These are phyloP conservation scores for Electrona antarctica DNA, from an alignment of 2,113 vertebrate genomes.

Conservation along the genomic window DNA sequence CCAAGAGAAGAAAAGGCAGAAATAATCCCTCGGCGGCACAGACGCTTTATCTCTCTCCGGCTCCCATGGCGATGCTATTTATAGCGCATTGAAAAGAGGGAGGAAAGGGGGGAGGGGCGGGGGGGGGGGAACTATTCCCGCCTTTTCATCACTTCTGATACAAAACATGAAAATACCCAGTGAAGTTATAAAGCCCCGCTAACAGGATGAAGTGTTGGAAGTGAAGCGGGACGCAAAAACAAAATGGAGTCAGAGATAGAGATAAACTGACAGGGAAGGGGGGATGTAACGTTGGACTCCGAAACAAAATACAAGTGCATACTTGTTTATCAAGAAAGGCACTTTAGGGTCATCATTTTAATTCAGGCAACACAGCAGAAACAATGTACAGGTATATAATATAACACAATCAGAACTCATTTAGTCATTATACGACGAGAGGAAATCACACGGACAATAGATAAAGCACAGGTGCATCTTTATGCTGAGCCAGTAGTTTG, in stretches of 20 bases:
- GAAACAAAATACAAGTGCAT: not conserved
- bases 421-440: constrained; percentile 3
- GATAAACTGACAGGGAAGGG: not conserved
- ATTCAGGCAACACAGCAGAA: constrained; percentile 21
- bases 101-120: not conserved
- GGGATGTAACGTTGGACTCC: not conserved
- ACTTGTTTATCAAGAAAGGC: not conserved
- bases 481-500: constrained; percentile 15
- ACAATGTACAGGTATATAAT: constrained; percentile 4
- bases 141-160: constrained; percentile 31
- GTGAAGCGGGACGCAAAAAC: constrained; percentile 1
- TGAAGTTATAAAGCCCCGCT: constrained; percentile 29
- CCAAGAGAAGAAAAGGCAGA: constrained; percentile 40
- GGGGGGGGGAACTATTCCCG: not conserved
- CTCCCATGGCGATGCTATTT: constrained; percentile 46
- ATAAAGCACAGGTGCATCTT: constrained; percentile 3
- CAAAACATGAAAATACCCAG: constrained; percentile 20
- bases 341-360: constrained; percentile 23
- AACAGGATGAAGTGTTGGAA: constrained; percentile 39
- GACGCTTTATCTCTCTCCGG: constrained; percentile 28
- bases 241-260: not conserved
- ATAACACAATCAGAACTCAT: constrained; percentile 20
- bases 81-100: constrained; percentile 37
- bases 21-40: constrained; percentile 39
- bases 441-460: constrained; percentile 32